Evolutionary conservation across 2,113 vertebrate genomes (phyloP), one percentile per base, ranked within the genome.

Genomic region (Scytalopus superciliaris): DNA sequence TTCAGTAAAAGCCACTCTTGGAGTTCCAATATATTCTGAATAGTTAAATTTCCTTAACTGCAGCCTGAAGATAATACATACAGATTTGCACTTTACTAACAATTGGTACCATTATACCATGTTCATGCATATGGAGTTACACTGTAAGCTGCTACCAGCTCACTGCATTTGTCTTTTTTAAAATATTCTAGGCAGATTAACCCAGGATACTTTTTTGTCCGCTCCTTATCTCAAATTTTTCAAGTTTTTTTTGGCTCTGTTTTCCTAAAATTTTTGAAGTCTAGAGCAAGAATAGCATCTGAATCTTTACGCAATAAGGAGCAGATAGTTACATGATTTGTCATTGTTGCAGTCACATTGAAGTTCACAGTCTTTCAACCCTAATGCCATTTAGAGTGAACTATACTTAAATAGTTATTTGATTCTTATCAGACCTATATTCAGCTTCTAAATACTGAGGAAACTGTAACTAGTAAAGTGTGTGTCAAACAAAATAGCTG

Each of bases 171-270:
- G 14, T 76, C 15, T 88, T 45, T 72, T 67, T 72, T 18, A 47
- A 39, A 30, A 31, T 67, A 27, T 39, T 59, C 14, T 64, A 52
- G 44, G 60, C 4, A 75, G 27, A 60, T 42, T 76, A 42, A 72
- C 2, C 18, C 40, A 50, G 4, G 3, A 10, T 85, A 13, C 4
- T 39, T 44, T 75, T 11, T 16, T 1, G 3, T 3, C 2, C 1
- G 5, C 10, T 3, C 9, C 9, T 35, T 27, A 17, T 31, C 28
- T 21, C 9, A 12, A 6, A 12, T 45, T 76, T 79, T 56, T 47
- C 8, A 72, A 59, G 23, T 0, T 3, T 50, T 50, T 84, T 83
- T 57, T 62, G 2, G 1, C 10, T 75, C 70, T 85, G 3, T 40
- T 78, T 70, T 63, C 66, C 30, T 53, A 31, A 74, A 33, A 16